Evolutionary conservation across 2,888 invertebrate species (phyloP).

Genomic region (Physocephala rufipes): DNA sequence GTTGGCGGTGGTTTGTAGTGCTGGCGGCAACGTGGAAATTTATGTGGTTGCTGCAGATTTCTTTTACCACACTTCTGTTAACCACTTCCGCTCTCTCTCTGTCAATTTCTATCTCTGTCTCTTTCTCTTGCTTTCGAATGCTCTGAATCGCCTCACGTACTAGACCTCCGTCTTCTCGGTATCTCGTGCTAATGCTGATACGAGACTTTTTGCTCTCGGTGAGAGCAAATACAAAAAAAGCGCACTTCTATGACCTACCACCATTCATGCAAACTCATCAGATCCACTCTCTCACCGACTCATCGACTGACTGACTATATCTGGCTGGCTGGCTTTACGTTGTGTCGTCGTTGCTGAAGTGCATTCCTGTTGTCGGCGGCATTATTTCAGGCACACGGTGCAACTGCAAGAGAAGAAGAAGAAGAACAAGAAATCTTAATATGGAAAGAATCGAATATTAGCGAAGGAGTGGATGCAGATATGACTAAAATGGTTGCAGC

Average conservation of each 20-base stretch:
- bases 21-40: constrained; percentile 21
- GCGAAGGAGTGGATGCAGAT: constrained; percentile 13
- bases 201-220: background rate
- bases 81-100: background rate
- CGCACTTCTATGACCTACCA: too few relatives aligned
- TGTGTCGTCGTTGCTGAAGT: constrained; percentile 18
- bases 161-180: background rate
- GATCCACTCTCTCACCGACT: background rate
- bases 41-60: constrained; percentile 23
- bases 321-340: background rate
- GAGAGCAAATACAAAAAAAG: too few relatives aligned
- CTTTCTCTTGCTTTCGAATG: background rate
- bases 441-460: background rate
- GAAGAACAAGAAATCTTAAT: background rate
- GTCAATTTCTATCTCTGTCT: too few relatives aligned
- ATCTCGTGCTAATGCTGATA: too few relatives aligned
- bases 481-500: background rate
- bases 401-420: constrained; percentile 19
- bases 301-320: too few relatives aligned
- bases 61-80: background rate
- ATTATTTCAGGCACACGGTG: background rate
- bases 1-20: background rate
- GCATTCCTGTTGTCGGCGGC: constrained; percentile 22
- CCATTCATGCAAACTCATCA: too few relatives aligned
- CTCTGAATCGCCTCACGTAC: too few relatives aligned